These are phyloP conservation scores for Lerista edwardsae DNA, from an alignment of 2,797 vertebrate genomes.

Conservation along the genomic window DNA sequence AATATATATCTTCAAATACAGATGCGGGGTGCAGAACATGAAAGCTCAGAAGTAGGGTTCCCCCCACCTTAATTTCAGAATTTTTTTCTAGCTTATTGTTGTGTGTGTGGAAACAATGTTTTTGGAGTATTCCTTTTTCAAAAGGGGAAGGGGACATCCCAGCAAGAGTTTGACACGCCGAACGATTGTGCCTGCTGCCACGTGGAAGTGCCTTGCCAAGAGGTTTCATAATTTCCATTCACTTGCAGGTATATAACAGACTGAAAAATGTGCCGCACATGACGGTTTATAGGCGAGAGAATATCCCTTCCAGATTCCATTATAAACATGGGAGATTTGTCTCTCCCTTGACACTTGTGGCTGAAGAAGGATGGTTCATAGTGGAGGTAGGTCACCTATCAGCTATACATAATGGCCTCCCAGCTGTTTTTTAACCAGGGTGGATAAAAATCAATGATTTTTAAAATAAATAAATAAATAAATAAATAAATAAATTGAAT, in stretches of 20 bases:
- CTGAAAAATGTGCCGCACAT: constrained; percentile 84
- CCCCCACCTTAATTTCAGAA: no score
- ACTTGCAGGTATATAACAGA: constrained; percentile 81
- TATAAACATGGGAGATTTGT: constrained; percentile 92
- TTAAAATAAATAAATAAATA: no score
- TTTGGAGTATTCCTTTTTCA: background rate
- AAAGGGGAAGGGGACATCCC: background rate
- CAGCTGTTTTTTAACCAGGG: background rate
- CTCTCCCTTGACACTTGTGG: constrained; percentile 89
- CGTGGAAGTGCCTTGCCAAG: background rate
- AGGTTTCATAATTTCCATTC: constrained; percentile 34
- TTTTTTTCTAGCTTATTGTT: background rate
- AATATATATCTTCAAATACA: no score
- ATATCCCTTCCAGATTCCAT: constrained; percentile 88
- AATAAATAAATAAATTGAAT: no score
- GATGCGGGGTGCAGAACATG: no score
- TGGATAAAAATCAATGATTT: no score
- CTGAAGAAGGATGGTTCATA: constrained; percentile 93
- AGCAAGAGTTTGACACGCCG: background rate
- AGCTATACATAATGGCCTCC: background rate
- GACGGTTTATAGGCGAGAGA: constrained; percentile 80
- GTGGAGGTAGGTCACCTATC: constrained; percentile 79
- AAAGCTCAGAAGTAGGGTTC: no score
- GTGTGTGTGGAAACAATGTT: background rate
- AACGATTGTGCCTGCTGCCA: background rate